Evolutionary conservation across 1,140 invertebrate genomes (phyloP), one percentile per base, ranked within the genome.

Genomic region (Atta cephalotes): DNA sequence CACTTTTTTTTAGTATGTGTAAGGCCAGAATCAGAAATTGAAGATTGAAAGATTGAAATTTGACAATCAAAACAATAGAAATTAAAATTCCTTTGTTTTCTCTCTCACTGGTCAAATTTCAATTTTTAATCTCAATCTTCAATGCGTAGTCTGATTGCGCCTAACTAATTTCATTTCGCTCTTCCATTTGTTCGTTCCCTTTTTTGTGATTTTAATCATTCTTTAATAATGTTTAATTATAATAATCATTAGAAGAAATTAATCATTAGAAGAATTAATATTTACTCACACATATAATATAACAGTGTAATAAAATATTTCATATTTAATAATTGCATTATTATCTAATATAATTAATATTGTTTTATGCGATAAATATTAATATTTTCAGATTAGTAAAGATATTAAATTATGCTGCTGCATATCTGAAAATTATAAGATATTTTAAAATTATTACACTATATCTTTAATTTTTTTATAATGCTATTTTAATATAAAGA

Each of bases 211-310:
- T 77, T 77, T 9, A 49, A 18, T 21, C n/a, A 28, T 53, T 0
- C 2, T 45, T 77, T 77, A 62, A 18, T 28, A 76, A 16, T 39
- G 3, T 77, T 77, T 10, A 18, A 39, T 77, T 51, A 45, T 45
- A 10, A 45, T 45, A 39, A 58, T 60, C 5, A 58, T 76, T 60
- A 74, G 28, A 4, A 56, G 6, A 56, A 74, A 3, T 71, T 45
- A 39, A 58, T 60, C 5, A 58, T 76, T 60, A 74, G 28, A 4
- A 56, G 6, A 56, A 74, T 71, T 71, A 71, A 49, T 71, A 71
- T 18, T 70, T 2, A 63, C 0, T 12, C 28, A 21, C 10, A 68
- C 39, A 5, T 39, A 21, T 31, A 21, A 31, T 31, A 39, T 25
- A 49, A 70, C 5, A 31, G 31, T 70, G 6, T 25, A 25, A 71